Evolutionary conservation across 2,797 vertebrate species (phyloP).

Genomic region (Mus caroli): DNA sequence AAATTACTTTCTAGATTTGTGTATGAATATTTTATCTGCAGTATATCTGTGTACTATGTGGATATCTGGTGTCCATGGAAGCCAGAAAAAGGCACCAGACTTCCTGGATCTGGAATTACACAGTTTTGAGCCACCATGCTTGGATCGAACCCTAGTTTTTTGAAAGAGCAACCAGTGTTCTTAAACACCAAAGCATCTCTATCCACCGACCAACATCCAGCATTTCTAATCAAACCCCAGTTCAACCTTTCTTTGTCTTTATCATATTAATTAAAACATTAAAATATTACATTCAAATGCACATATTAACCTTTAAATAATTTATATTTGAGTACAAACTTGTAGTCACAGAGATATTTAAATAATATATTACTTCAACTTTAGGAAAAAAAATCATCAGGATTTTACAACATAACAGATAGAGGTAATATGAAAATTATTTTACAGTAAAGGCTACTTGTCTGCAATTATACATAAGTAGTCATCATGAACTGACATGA

Average conservation of each 20-base stretch:
- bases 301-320: background rate
- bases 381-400: background rate
- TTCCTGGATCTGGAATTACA: background rate
- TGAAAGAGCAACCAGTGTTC: background rate
- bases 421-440: background rate
- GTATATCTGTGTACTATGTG: background rate
- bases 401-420: background rate
- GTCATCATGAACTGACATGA: background rate
- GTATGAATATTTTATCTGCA: background rate
- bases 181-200: background rate
- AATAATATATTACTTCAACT: background rate
- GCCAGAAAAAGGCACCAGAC: background rate
- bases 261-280: too few relatives aligned
- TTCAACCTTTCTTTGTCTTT: background rate
- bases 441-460: background rate
- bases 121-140: background rate
- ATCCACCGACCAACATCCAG: background rate
- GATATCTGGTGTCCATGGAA: background rate
- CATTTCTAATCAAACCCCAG: background rate
- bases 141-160: background rate
- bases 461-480: background rate
- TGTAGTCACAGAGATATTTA: background rate
- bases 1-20: background rate
- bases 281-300: background rate
- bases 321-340: background rate